Conservation (phyloP, 2,113 vertebrate genomes). For the Pseudorasbora parva region DNA sequence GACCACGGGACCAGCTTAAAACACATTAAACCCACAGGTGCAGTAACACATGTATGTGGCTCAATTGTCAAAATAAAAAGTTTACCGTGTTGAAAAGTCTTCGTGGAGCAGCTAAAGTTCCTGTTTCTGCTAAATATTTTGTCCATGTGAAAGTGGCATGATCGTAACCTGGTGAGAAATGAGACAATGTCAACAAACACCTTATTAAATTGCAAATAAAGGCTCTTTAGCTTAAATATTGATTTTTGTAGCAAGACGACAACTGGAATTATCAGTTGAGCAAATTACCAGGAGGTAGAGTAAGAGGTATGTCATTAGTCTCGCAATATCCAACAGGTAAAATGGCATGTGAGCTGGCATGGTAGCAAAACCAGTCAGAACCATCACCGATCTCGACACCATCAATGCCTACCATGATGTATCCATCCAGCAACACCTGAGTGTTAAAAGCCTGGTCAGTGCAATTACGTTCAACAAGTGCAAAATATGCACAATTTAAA, state of each 20-base stretch:
- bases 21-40: not conserved
- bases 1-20: not conserved
- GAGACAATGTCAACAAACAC: not conserved
- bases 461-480: not conserved
- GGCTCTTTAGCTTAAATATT: not conserved
- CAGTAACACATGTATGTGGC: not conserved
- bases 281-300: conserved; percentile 82
- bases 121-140: conserved; percentile 83
- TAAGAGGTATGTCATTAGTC: conserved; percentile 86
- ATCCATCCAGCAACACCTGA: conserved; percentile 91
- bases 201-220: not conserved
- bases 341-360: conserved; percentile 90
- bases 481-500: not conserved
- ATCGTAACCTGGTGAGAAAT: conserved; percentile 77
- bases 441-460: not conserved
- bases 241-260: not conserved
- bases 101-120: conserved; percentile 78
- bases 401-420: conserved; percentile 94
- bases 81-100: conserved; percentile 91
- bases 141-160: conserved; percentile 84
- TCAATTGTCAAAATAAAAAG: not conserved
- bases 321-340: conserved; percentile 88
- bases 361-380: conserved; percentile 94
- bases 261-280: not conserved
- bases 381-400: conserved; percentile 76